Evolutionary conservation across 1,140 invertebrate species (phyloP).

Genomic region (Hylyphantes graminicola): DNA sequence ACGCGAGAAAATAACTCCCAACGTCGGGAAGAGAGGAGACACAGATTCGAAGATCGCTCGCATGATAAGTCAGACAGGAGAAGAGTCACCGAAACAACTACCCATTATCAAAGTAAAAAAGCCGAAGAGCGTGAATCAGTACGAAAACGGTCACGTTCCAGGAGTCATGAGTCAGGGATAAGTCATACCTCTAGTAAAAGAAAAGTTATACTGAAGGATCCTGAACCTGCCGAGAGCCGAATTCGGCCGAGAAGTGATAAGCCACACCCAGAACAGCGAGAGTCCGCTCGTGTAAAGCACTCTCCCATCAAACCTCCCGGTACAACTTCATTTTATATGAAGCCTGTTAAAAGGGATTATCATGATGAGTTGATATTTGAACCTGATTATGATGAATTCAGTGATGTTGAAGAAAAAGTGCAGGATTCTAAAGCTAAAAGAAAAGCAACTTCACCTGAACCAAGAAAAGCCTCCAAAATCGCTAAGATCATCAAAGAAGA

Average conservation of each 20-base stretch:
- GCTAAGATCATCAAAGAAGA: constrained; percentile 19
- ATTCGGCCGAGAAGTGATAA: constrained; percentile 17
- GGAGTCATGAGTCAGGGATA: neutral
- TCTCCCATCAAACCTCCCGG: constrained; percentile 45
- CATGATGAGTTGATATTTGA: constrained; percentile 78
- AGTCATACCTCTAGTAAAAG: too few species aligned
- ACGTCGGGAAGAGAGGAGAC: constrained; percentile 30
- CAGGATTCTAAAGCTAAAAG: constrained; percentile 30
- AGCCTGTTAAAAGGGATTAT: constrained; percentile 9
- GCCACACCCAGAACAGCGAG: neutral
- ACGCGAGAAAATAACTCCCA: neutral
- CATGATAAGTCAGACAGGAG: constrained; percentile 30
- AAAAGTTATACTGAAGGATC: constrained; percentile 21
- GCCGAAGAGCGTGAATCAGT: neutral
- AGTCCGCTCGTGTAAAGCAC: neutral
- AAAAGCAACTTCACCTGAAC: constrained; percentile 17
- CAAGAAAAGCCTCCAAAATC: constrained; percentile 43
- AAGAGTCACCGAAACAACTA: neutral
- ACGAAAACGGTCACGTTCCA: neutral
- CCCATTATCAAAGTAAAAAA: neutral
- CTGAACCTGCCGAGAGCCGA: constrained; percentile 16
- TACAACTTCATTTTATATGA: neutral
- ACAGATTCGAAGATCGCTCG: constrained; percentile 1
- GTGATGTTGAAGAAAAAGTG: constrained; percentile 45
- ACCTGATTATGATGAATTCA: constrained; percentile 76